phyloP scores from a whole-genome alignment of 2,113 vertebrate species.

The Gorsachius goisagi region DNA sequence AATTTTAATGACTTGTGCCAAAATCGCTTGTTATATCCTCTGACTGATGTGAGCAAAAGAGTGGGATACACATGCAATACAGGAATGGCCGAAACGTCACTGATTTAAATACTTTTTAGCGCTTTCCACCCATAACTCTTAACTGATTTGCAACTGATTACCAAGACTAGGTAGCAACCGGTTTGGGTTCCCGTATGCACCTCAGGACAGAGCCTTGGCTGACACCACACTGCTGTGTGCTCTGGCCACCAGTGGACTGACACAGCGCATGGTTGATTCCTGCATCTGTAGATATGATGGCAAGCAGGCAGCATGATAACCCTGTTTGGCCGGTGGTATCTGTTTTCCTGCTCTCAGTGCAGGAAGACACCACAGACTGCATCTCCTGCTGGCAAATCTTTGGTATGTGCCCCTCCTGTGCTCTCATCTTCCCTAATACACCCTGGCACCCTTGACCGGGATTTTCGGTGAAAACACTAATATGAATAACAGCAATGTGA shows the following conservation, averaged over 20 bases:
- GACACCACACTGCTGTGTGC: not conserved
- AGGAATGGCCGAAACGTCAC: not conserved
- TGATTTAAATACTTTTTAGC: not conserved
- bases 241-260: too few relatives aligned
- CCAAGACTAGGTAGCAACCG: rapidly evolving
- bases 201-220: rapidly evolving
- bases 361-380: not conserved
- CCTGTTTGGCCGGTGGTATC: not conserved
- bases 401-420: not conserved
- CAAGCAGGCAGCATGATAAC: not conserved
- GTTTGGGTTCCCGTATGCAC: rapidly evolving
- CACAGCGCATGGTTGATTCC: not conserved
- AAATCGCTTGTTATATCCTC: not conserved
- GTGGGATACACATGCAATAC: not conserved
- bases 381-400: not conserved
- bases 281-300: not conserved
- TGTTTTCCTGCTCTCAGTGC: not conserved
- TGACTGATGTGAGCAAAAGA: not conserved
- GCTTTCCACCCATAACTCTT: not conserved
- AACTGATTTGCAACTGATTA: not conserved
- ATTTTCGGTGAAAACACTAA: not conserved
- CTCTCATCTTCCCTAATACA: not conserved
- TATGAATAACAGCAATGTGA: rapidly evolving
- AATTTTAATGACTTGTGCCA: not conserved
- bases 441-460: not conserved